Conservation (phyloP, 2,888 invertebrate genomes). For the Mimas tiliae region DNA sequence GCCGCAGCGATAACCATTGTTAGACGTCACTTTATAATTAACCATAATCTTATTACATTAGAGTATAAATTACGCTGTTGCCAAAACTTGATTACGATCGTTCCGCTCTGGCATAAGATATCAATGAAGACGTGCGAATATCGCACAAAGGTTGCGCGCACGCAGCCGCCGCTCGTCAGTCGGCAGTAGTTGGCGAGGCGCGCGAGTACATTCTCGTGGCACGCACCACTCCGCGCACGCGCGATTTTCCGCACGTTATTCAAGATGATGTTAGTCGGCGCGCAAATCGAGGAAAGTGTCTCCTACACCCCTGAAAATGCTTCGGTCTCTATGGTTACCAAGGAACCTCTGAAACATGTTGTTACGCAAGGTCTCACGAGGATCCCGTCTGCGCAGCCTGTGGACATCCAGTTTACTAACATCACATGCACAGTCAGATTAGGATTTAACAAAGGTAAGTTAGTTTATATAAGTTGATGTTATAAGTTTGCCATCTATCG, state of each 20-base stretch:
- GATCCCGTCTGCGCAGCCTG: conserved; percentile 72
- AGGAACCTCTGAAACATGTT: conserved; percentile 29
- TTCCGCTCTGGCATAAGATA: not conserved
- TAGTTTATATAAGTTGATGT: not conserved
- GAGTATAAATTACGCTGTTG: not conserved
- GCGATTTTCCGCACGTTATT: conserved; percentile 34
- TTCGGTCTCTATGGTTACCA: conserved; percentile 35
- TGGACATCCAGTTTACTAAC: conserved; percentile 90
- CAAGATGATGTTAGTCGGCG: conserved; percentile 78
- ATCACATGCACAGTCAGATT: conserved; percentile 89
- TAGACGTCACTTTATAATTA: not conserved
- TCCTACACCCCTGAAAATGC: conserved; percentile 46
- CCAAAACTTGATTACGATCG: not conserved
- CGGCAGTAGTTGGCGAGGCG: conserved; percentile 40
- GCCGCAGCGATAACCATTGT: not conserved
- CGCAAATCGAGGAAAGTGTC: conserved; percentile 70
- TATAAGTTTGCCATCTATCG: not conserved
- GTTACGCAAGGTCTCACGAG: conserved; percentile 52
- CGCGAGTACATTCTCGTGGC: conserved; percentile 70
- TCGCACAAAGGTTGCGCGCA: conserved; percentile 59
- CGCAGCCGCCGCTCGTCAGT: conserved; percentile 32
- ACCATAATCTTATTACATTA: not conserved
- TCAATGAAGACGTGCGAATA: conserved; percentile 38
- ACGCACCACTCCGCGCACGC: conserved; percentile 56
- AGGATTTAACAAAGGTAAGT: conserved; percentile 89